Evolutionary conservation across 1,140 invertebrate species (phyloP), one percentile per base, ranked within the genome.

Genomic region (Brachionus calyciflorus): DNA sequence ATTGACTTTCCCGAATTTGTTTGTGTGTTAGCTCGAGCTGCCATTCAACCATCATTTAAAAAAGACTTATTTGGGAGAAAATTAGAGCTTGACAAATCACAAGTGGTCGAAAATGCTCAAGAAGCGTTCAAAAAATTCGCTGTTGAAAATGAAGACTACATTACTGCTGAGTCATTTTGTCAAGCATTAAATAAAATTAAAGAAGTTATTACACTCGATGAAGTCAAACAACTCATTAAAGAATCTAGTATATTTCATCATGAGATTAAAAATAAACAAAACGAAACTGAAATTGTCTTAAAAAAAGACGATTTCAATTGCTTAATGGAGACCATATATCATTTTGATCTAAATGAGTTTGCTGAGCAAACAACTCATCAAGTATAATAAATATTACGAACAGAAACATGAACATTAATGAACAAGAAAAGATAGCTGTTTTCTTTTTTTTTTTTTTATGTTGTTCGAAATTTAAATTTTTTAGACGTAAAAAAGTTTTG

Each of bases 1-100:
- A 73, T 73, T 4, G 69, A 73, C 26, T 73, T 73, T 73, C 69
- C 69, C 19, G 69, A 73, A 41, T 73, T 73, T 73, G 46, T 73
- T n/a, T 73, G 46, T 19, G 21, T 73, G 28, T 19, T 73, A 37
- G 44, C 37, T n/a, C 37, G 69, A 51, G 10, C 1, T 51, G 28
- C 51, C 14, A 7, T 28, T 26, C 24, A 5, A 46, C 14, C 44
- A 46, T n/a, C n/a, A n/a, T n/a, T n/a, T n/a, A n/a, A n/a, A n/a
- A n/a, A n/a, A n/a, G n/a, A n/a, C n/a, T n/a, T n/a, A n/a, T n/a
- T n/a, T n/a, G n/a, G n/a, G n/a, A 14, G 14, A 46, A 14, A 14
- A 3, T 10, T 3, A 46, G 21, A 24, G 9, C 5, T 44, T 41
- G 17, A 2, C 3, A 37, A 37, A 41, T 26, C 60, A 19, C 2